Evolutionary conservation across 2,113 vertebrate species (phyloP).

Genomic region (Calcarius ornatus): DNA sequence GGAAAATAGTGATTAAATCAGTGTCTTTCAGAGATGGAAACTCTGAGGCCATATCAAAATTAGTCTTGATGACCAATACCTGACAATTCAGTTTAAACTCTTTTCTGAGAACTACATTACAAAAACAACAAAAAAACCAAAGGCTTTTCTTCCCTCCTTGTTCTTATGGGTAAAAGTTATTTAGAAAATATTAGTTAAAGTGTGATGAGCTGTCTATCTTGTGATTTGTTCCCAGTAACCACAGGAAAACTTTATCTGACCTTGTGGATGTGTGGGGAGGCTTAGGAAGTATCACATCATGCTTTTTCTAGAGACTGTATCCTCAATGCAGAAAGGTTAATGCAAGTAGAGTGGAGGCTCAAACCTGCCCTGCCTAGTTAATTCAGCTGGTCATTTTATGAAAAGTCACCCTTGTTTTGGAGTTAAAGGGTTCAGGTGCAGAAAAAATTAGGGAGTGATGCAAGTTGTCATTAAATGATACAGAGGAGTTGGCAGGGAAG

Average conservation of each 20-base stretch:
- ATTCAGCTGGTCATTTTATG: neutral
- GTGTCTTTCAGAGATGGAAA: neutral
- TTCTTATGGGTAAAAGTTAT: neutral
- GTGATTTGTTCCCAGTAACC: neutral
- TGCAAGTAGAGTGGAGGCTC: neutral
- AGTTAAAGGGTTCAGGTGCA: neutral
- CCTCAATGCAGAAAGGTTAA: neutral
- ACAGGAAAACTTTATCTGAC: slow-evolving; percentile 2
- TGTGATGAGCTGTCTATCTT: neutral
- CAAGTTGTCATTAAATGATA: neutral
- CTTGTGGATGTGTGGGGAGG: neutral
- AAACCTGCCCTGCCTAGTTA: neutral
- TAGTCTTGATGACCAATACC: slow-evolving; percentile 2
- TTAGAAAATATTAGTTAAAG: neutral
- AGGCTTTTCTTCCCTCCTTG: neutral
- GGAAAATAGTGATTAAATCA: slow-evolving; percentile 24
- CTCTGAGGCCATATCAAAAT: slow-evolving; percentile 5
- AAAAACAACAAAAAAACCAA: neutral
- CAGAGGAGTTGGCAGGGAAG: neutral
- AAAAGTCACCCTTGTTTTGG: neutral
- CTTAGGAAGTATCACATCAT: neutral
- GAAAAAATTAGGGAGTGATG: neutral
- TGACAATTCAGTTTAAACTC: neutral
- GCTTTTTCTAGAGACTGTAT: neutral
- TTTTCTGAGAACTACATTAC: neutral